A percentile compares a stretch with the other conserved stretches of the same genome.
phyloP scores from a whole-genome alignment of 2,888 invertebrate species.

The Drosophila paramelanica region DNA sequence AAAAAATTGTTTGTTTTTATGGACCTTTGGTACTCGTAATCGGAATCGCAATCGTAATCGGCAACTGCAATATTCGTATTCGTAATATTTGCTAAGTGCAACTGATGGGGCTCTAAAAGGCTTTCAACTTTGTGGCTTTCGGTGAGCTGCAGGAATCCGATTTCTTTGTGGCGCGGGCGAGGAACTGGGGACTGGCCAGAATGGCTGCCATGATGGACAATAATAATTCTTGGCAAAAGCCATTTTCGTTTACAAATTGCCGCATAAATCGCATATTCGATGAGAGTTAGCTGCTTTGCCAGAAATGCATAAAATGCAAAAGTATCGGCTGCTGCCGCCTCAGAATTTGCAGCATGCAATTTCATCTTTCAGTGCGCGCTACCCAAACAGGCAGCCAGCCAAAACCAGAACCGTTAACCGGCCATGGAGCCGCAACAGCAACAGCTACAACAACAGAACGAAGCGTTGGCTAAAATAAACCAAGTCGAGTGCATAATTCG shows the following conservation, averaged over 20 bases:
- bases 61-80: constrained; percentile 36
- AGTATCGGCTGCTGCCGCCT: constrained; percentile 24
- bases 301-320: constrained; percentile 67
- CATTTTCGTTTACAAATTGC: constrained; percentile 81
- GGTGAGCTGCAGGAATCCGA: constrained; percentile 25
- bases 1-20: constrained; percentile 56
- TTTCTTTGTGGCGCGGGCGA: constrained; percentile 21
- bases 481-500: constrained; percentile 80
- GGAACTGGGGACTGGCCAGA: constrained; percentile 20
- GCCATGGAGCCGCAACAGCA: constrained; percentile 29
- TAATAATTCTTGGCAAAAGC: constrained; percentile 80
- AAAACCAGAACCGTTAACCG: constrained; percentile 74
- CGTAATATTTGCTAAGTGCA: constrained; percentile 74
- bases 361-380: constrained; percentile 49
- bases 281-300: constrained; percentile 64
- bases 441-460: constrained; percentile 17
- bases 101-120: constrained; percentile 62
- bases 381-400: constrained; percentile 57
- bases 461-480: constrained; percentile 66
- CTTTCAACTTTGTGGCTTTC: constrained; percentile 46
- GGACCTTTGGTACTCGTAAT: constrained; percentile 24
- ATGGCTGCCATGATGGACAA: constrained; percentile 72
- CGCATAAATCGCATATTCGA: constrained; percentile 81
- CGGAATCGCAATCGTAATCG: constrained; percentile 23
- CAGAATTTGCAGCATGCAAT: constrained; percentile 49